Percentiles rank a stretch among this genome's conserved stretches.
These are phyloP conservation scores for Setipinna tenuifilis DNA, from an alignment of 2,797 vertebrate genomes.

Conservation along the genomic window DNA sequence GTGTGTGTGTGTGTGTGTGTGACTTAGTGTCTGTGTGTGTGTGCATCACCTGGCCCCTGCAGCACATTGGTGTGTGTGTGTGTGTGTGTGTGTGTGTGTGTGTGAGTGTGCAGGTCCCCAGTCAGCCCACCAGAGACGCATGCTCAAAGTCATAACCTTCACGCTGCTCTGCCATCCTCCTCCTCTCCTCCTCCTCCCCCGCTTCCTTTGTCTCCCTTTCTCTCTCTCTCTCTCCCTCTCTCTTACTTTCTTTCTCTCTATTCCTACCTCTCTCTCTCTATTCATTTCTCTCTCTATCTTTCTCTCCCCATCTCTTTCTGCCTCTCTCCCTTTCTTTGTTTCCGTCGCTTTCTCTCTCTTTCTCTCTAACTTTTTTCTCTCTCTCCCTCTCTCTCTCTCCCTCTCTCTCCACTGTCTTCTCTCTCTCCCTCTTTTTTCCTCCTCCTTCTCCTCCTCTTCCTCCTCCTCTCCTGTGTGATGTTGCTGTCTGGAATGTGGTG, in stretches of 20 bases:
- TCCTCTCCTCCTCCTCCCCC: conserved; percentile 31
- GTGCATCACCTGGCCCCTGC: background rate
- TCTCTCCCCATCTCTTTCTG: background rate
- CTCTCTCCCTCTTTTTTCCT: background rate
- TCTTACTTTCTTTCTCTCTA: conserved; percentile 28
- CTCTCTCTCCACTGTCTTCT: background rate
- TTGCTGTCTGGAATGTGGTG: conserved; percentile 30
- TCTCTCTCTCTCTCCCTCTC: conserved; percentile 23
- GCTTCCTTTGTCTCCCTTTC: conserved; percentile 29
- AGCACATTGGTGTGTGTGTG: background rate
- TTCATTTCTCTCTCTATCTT: background rate
- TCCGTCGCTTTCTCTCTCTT: background rate
- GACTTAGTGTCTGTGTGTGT: background rate
- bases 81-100: background rate
- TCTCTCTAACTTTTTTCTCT: background rate
- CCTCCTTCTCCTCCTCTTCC: background rate
- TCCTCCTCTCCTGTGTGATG: conserved; percentile 7
- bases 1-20: too few species aligned
- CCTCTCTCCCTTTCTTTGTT: background rate
- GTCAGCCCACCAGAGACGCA: conserved; percentile 25
- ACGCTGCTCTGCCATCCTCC: conserved; percentile 47
- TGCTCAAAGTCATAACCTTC: conserved; percentile 59
- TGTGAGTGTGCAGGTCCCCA: conserved; percentile 29
- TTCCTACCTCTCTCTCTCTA: background rate
- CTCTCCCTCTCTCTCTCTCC: background rate